phyloP scores from a whole-genome alignment of 2,888 invertebrate species.

The Drosophila macrospina region DNA sequence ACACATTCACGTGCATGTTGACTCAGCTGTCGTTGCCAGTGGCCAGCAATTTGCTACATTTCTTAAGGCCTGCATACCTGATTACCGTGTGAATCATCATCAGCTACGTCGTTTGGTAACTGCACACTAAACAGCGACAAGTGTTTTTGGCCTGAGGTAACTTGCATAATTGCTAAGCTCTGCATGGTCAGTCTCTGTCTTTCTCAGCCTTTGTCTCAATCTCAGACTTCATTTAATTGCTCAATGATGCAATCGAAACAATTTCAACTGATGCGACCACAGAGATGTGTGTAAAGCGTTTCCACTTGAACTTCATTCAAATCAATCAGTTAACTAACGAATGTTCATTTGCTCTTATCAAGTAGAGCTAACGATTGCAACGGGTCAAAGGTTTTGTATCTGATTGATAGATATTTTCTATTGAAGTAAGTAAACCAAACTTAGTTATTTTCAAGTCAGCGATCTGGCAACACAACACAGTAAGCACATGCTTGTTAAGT shows the following conservation, averaged over 20 bases:
- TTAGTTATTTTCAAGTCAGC: too few relatives aligned
- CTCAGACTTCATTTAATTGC: conserved; percentile 40
- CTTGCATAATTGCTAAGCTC: conserved; percentile 73
- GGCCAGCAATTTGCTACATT: conserved; percentile 57
- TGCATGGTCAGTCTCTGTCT: conserved; percentile 20
- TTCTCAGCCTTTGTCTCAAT: background rate
- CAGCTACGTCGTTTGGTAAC: conserved; percentile 42
- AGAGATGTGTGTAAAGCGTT: conserved; percentile 30
- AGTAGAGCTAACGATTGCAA: background rate
- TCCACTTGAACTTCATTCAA: conserved; percentile 12
- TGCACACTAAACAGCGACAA: conserved; percentile 65
- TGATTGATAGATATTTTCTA: background rate
- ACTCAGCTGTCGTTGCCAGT: conserved; percentile 44
- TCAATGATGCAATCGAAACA: conserved; percentile 44
- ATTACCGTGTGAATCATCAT: conserved; percentile 71
- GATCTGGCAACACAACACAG: background rate
- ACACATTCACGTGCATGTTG: conserved; percentile 1
- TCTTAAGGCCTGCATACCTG: conserved; percentile 38
- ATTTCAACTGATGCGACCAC: conserved; percentile 23
- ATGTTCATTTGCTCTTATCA: background rate
- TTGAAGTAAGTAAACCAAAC: too few relatives aligned
- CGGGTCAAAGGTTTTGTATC: background rate
- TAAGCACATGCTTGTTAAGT: background rate
- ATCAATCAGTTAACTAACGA: conserved; percentile 7
- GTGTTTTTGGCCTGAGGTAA: conserved; percentile 61